Percentiles rank a stretch among this genome's conserved stretches.
Conservation (phyloP, 1,140 invertebrate genomes). For the Orius laevigatus region DNA sequence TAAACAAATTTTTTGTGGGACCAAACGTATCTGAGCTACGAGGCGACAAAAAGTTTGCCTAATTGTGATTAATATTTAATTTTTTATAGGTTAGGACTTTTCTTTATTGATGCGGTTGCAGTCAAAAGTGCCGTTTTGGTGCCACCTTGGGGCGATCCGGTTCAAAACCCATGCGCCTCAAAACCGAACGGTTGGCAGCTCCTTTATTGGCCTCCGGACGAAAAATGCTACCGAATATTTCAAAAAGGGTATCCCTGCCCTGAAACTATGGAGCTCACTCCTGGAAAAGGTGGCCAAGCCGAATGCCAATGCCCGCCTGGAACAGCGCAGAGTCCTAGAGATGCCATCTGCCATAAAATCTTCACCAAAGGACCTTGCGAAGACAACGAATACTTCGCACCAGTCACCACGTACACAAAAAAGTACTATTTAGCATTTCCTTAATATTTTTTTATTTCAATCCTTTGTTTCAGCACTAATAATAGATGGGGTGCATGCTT, state of each 20-base stretch:
- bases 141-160: conserved; percentile 66
- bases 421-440: conserved; percentile 17
- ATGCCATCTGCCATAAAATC: conserved; percentile 46
- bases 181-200: conserved; percentile 66
- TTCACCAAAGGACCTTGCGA: conserved; percentile 53
- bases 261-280: conserved; percentile 63
- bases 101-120: no score
- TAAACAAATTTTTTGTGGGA: no score
- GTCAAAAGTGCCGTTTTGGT: not conserved
- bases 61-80: no score
- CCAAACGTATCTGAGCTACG: no score
- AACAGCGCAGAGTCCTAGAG: conserved; percentile 39
- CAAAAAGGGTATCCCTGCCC: conserved; percentile 60
- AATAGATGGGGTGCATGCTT: conserved; percentile 50
- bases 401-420: conserved; percentile 29
- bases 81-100: no score
- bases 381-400: conserved; percentile 50
- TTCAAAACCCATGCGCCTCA: conserved; percentile 58
- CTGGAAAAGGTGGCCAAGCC: conserved; percentile 38
- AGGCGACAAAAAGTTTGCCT: no score
- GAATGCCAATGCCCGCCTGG: conserved; percentile 65
- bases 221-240: conserved; percentile 72
- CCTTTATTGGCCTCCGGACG: conserved; percentile 62
- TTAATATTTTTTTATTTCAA: not conserved
- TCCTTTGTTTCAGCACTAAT: not conserved